Evolutionary conservation across 2,113 vertebrate genomes (phyloP).

Genomic region (Scalopus aquaticus): DNA sequence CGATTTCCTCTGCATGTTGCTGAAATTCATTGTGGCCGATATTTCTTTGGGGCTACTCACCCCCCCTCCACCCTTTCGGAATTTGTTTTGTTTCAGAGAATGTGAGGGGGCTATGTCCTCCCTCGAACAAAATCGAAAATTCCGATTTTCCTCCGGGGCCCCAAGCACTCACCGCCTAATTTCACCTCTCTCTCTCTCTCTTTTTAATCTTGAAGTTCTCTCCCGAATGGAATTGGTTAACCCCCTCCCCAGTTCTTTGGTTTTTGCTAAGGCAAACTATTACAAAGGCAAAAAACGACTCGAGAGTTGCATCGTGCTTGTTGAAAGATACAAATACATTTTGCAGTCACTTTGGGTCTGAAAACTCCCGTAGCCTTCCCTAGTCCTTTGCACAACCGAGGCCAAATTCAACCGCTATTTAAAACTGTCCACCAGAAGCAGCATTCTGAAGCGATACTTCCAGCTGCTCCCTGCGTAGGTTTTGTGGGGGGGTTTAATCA

Average conservation of each 20-base stretch:
- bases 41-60: slow-evolving; percentile 37
- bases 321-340: not conserved
- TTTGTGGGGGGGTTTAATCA: not conserved
- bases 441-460: not conserved
- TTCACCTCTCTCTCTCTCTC: not conserved
- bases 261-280: slow-evolving; percentile 24
- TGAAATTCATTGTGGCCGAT: slow-evolving; percentile 66
- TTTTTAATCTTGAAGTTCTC: not conserved
- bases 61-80: not conserved
- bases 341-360: not conserved
- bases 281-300: not conserved
- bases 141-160: not conserved
- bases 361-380: not conserved
- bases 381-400: not conserved
- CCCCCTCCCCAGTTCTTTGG: not conserved
- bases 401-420: not conserved
- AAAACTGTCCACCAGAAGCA: not conserved
- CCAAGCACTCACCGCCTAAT: not conserved
- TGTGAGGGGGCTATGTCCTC: not conserved
- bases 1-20: slow-evolving; percentile 82
- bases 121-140: not conserved
- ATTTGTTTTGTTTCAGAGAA: slow-evolving; percentile 61
- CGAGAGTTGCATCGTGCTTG: not conserved
- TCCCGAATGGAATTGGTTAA: not conserved
- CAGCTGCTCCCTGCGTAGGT: not conserved